Conservation (phyloP, 2,888 invertebrate genomes). For the Zelleria hepariella region DNA sequence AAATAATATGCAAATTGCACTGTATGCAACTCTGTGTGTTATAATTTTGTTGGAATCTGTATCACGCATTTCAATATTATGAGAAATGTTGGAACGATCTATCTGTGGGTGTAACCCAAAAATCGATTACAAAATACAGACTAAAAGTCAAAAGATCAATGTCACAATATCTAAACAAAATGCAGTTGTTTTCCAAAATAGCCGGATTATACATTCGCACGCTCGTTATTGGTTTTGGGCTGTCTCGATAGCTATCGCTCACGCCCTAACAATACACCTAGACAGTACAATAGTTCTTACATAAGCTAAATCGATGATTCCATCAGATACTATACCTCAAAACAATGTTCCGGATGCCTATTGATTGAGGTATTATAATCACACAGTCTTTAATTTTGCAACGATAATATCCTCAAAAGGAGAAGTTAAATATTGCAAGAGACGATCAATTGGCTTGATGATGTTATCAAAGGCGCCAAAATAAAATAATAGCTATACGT, state of each 20-base stretch:
- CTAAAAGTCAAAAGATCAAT: not conserved
- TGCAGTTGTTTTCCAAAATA: not conserved
- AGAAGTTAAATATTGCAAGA: not conserved
- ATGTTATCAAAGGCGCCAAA: not conserved
- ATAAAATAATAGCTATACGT: not conserved
- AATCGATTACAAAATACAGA: not conserved
- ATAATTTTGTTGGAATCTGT: not conserved
- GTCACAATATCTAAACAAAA: not conserved
- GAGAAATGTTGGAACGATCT: not conserved
- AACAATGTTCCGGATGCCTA: not conserved
- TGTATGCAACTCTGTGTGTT: not conserved
- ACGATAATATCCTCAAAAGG: not conserved
- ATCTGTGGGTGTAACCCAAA: not conserved
- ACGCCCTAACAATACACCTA: constrained; percentile 28
- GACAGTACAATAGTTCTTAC: constrained; percentile 22
- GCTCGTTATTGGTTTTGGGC: not conserved
- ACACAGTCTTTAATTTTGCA: not conserved
- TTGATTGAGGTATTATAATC: not conserved
- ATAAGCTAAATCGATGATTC: constrained; percentile 18
- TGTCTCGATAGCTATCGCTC: constrained; percentile 29
- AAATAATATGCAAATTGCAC: not conserved
- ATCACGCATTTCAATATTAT: not conserved
- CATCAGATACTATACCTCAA: not conserved
- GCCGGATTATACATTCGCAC: constrained; percentile 1
- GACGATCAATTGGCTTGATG: not conserved